Percentiles rank a stretch among this genome's conserved stretches.
Evolutionary conservation across 1,140 invertebrate genomes (phyloP).

Genomic region (Ceratoteleas bidentatus): DNA sequence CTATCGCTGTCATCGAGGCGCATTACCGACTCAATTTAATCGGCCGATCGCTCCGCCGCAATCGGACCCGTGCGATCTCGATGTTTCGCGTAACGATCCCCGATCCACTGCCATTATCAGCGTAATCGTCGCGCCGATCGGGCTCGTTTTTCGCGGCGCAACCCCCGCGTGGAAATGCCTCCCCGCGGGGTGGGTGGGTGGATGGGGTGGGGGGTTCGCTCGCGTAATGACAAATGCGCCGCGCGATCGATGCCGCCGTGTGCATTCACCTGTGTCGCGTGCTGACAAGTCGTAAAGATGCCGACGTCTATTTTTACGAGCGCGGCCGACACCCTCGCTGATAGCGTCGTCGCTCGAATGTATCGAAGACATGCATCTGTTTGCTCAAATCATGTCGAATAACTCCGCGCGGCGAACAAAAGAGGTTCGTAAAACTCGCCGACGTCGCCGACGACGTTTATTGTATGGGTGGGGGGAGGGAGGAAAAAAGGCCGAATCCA

Average conservation of each 20-base stretch:
- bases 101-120: too few relatives aligned
- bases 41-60: too few relatives aligned
- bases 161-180: too few relatives aligned
- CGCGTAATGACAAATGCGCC: constrained; percentile 54
- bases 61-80: too few relatives aligned
- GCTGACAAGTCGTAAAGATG: constrained; percentile 64
- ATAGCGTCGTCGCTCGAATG: constrained; percentile 60
- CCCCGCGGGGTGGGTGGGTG: too few relatives aligned
- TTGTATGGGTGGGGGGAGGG: background rate
- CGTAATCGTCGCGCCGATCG: too few relatives aligned
- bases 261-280: constrained; percentile 64
- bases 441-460: constrained; percentile 26
- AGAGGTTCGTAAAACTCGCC: constrained; percentile 31
- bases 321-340: constrained; percentile 59
- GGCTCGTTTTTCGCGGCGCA: too few relatives aligned
- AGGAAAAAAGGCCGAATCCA: background rate
- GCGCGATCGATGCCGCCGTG: constrained; percentile 45
- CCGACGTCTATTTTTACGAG: constrained; percentile 63
- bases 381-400: constrained; percentile 63
- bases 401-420: constrained; percentile 24
- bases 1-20: too few relatives aligned
- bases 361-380: constrained; percentile 60
- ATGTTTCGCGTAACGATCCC: too few relatives aligned
- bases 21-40: too few relatives aligned
- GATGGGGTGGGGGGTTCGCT: constrained; percentile 1